Evolutionary conservation across 2,113 vertebrate species (phyloP).

Genomic region (Hippocampus abdominalis): DNA sequence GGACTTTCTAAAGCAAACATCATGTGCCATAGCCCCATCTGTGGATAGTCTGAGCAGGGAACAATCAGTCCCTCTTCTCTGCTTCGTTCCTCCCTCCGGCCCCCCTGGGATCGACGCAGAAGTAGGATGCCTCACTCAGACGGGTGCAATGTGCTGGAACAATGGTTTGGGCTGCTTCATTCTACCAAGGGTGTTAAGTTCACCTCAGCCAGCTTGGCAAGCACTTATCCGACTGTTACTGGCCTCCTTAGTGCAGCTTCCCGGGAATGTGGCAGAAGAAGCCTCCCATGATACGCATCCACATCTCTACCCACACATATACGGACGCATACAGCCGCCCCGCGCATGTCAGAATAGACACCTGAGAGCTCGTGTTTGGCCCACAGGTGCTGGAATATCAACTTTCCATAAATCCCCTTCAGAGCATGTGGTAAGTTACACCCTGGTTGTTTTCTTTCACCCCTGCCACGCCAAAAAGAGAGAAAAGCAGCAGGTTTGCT

Average conservation of each 20-base stretch:
- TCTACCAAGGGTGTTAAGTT: conserved; percentile 60
- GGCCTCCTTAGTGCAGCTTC: conserved; percentile 40
- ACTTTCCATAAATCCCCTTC: conserved; percentile 59
- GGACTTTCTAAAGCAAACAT: conserved; percentile 72
- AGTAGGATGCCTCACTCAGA: conserved; percentile 64
- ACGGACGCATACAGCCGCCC: conserved; percentile 21
- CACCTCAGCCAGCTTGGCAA: conserved; percentile 60
- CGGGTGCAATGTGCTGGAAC: conserved; percentile 72
- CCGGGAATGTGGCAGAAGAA: conserved; percentile 49
- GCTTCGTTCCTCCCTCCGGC: conserved; percentile 47
- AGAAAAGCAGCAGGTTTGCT: conserved; percentile 64
- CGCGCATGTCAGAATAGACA: conserved; percentile 40
- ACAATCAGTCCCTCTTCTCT: conserved; percentile 66
- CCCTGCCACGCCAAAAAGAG: conserved; percentile 41
- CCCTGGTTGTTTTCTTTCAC: conserved; percentile 63
- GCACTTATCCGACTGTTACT: conserved; percentile 55
- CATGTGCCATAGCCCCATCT: conserved; percentile 69
- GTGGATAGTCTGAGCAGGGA: conserved; percentile 65
- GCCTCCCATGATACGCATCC: conserved; percentile 19
- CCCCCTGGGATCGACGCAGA: conserved; percentile 53
- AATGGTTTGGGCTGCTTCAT: conserved; percentile 57
- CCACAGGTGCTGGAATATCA: conserved; percentile 56
- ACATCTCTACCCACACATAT: conserved; percentile 12
- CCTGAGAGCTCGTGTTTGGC: conserved; percentile 51
- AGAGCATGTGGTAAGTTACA: conserved; percentile 52